Percentiles rank a stretch among this genome's conserved stretches.
Conservation (phyloP, 2,113 vertebrate species). For the Potamarius usumacintae region DNA sequence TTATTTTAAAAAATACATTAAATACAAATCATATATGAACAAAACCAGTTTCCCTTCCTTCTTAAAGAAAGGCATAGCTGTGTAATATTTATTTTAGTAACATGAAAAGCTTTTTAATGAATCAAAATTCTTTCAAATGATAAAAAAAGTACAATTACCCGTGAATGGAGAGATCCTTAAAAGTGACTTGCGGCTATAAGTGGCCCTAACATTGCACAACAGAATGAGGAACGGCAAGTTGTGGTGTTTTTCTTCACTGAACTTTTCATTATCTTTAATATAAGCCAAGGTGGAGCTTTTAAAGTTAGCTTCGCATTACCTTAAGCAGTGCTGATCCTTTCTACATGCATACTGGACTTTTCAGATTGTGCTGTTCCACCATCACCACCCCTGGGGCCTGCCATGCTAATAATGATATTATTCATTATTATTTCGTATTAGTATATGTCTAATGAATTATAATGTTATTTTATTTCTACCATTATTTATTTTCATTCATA, state of each 20-base stretch:
- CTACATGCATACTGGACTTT: not conserved
- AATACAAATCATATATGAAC: slow-evolving; percentile 77
- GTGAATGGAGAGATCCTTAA: slow-evolving; percentile 71
- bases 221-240: slow-evolving; percentile 61
- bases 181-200: slow-evolving; percentile 52
- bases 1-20: slow-evolving; percentile 74
- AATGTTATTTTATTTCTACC: not conserved
- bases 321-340: slow-evolving; percentile 15
- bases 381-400: not conserved
- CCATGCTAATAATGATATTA: not conserved
- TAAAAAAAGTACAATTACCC: slow-evolving; percentile 69
- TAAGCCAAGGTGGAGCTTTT: slow-evolving; percentile 32
- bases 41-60: slow-evolving; percentile 69
- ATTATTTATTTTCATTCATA: not conserved
- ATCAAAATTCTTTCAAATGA: slow-evolving; percentile 63
- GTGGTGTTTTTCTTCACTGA: slow-evolving; percentile 40
- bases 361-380: not conserved
- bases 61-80: slow-evolving; percentile 68
- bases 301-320: slow-evolving; percentile 41
- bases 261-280: slow-evolving; percentile 31
- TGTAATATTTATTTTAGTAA: slow-evolving; percentile 73
- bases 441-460: not conserved
- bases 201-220: slow-evolving; percentile 63
- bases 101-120: slow-evolving; percentile 67
- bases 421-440: not conserved